These are phyloP conservation scores for Amphiprion ocellaris DNA, from an alignment of 2,113 vertebrate genomes.

Conservation along the genomic window DNA sequence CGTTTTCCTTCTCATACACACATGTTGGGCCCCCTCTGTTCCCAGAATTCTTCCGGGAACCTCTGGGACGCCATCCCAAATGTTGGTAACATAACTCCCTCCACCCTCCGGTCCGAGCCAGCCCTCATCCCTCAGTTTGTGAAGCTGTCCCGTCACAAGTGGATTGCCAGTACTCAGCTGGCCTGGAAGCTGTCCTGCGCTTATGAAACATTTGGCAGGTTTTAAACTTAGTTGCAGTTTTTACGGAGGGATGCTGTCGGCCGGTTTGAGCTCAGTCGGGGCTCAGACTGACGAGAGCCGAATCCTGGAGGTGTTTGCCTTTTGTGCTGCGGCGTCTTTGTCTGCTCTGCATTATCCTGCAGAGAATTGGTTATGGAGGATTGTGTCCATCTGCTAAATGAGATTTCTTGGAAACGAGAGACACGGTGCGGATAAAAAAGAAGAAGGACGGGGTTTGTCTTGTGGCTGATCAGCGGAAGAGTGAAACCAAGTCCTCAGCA, in stretches of 20 bases:
- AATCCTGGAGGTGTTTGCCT: slow-evolving; percentile 49
- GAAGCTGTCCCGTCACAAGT: slow-evolving; percentile 25
- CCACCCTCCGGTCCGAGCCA: slow-evolving; percentile 42
- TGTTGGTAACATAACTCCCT: slow-evolving; percentile 68
- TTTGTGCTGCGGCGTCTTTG: slow-evolving; percentile 57
- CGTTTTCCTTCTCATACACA: slow-evolving; percentile 36
- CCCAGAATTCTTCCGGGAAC: slow-evolving; percentile 68
- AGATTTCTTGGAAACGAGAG: slow-evolving; percentile 67
- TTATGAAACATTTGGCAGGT: slow-evolving; percentile 61
- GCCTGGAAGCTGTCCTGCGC: slow-evolving; percentile 34
- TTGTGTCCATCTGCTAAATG: slow-evolving; percentile 70
- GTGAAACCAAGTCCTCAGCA: slow-evolving; percentile 60
- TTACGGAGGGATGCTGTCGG: slow-evolving; percentile 39
- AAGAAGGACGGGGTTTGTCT: slow-evolving; percentile 55
- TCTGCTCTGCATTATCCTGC: slow-evolving; percentile 58
- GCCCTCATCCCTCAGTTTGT: slow-evolving; percentile 35
- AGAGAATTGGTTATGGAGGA: slow-evolving; percentile 72
- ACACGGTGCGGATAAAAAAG: slow-evolving; percentile 38
- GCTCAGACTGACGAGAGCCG: slow-evolving; percentile 38
- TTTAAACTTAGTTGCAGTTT: slow-evolving; percentile 46
- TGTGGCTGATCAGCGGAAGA: slow-evolving; percentile 66
- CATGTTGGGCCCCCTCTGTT: slow-evolving; percentile 61
- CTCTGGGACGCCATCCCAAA: slow-evolving; percentile 73
- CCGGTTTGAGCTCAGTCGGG: slow-evolving; percentile 27
- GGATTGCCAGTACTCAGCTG: slow-evolving; percentile 45